phyloP scores from a whole-genome alignment of 2,888 invertebrate genomes.

The Callyntrura sp. region DNA sequence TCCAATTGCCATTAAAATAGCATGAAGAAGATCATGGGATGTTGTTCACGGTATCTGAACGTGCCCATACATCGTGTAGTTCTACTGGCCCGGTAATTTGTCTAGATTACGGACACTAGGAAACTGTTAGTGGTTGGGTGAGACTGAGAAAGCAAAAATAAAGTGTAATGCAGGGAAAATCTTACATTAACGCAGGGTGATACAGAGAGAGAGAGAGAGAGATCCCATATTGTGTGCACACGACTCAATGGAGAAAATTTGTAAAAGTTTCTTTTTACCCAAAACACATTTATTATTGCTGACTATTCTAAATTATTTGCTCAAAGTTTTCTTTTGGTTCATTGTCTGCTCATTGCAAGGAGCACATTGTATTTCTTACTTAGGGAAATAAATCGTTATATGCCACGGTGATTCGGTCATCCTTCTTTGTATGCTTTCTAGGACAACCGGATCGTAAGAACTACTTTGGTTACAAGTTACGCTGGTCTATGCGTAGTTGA shows the following conservation, averaged over 20 bases:
- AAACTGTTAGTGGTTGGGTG: not conserved
- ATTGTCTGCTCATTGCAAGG: not conserved
- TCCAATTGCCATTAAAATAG: too few relatives aligned
- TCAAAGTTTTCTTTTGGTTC: not conserved
- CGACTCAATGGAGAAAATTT: not conserved
- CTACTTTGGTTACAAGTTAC: too few relatives aligned
- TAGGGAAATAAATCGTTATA: not conserved
- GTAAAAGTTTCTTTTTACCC: not conserved
- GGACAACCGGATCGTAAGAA: too few relatives aligned
- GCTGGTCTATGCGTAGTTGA: too few relatives aligned
- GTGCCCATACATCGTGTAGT: too few relatives aligned
- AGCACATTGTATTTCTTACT: not conserved
- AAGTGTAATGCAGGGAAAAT: not conserved
- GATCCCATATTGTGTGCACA: not conserved
- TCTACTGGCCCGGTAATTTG: too few relatives aligned
- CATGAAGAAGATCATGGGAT: too few relatives aligned
- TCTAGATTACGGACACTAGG: too few relatives aligned
- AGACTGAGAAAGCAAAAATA: not conserved
- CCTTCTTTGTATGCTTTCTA: not conserved
- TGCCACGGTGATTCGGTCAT: not conserved
- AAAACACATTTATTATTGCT: conserved; percentile 4
- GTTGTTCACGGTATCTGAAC: too few relatives aligned
- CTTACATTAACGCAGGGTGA: not conserved
- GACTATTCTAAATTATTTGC: conserved; percentile 13
- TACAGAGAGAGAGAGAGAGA: not conserved